Conservation (phyloP, 92 coral and sea anemone genomes). For the Pocillopora grandis region DNA sequence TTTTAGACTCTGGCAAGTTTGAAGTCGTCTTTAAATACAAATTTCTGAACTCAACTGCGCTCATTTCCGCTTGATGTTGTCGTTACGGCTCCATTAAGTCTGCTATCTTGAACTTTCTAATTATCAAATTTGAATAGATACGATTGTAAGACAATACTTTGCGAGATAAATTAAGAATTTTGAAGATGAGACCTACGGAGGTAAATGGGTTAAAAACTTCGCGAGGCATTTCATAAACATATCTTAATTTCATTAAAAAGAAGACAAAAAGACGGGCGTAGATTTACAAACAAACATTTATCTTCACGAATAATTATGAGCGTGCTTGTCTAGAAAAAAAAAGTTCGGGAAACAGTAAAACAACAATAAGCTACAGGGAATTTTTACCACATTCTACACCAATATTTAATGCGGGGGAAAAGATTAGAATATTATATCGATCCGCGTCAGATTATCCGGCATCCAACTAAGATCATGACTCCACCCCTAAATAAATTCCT, state of each 20-base stretch:
- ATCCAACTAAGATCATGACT: conserved; percentile 10
- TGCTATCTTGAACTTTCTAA: conserved; percentile 24
- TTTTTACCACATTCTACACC: neutral
- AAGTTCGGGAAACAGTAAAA: neutral
- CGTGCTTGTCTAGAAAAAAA: neutral
- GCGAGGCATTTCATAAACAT: neutral
- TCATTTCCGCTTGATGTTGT: conserved; percentile 31
- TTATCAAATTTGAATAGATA: conserved; percentile 28
- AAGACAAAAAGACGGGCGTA: neutral
- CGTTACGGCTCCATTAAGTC: conserved; percentile 17
- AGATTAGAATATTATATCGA: neutral
- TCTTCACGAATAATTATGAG: neutral
- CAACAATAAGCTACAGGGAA: conserved; percentile 5
- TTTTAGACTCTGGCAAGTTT: neutral
- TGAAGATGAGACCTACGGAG: neutral
- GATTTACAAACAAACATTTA: neutral
- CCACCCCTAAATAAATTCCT: neutral
- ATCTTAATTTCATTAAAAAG: neutral
- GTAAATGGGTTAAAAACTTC: neutral
- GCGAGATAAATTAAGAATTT: conserved; percentile 2
- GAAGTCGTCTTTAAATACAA: conserved; percentile 8
- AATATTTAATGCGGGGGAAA: neutral
- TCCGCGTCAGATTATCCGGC: neutral
- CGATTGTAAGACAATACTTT: conserved; percentile 10
- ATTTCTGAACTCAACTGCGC: conserved; percentile 6